Conservation (phyloP, 2,797 vertebrate genomes). For the Acanthurus lineatus region DNA sequence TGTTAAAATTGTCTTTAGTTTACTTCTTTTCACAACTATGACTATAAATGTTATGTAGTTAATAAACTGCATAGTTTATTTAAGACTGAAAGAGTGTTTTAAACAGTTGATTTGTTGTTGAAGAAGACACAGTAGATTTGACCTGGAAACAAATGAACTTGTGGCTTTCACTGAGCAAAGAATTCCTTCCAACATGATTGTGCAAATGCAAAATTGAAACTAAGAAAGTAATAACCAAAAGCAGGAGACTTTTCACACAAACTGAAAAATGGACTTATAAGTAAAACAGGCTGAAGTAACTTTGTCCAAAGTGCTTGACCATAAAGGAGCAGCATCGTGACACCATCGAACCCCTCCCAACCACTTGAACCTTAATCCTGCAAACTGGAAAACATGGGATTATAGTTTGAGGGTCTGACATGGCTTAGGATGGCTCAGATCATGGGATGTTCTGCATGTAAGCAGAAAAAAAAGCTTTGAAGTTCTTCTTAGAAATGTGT, state of each 20-base stretch:
- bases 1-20: too few species aligned
- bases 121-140: too few species aligned
- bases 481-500: constrained; percentile 52
- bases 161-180: neutral
- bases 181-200: neutral
- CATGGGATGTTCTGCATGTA: constrained; percentile 58
- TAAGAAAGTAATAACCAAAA: neutral
- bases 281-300: neutral
- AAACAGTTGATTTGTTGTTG: too few species aligned
- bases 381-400: constrained; percentile 68
- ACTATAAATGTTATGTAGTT: too few species aligned
- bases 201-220: neutral
- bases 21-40: too few species aligned
- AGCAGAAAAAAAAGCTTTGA: constrained; percentile 53
- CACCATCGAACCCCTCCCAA: constrained; percentile 16
- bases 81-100: too few species aligned
- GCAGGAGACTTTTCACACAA: neutral
- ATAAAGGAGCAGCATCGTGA: constrained; percentile 2
- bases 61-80: too few species aligned
- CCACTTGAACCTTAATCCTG: constrained; percentile 56
- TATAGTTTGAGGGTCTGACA: constrained; percentile 34
- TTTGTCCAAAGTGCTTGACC: constrained; percentile 26
- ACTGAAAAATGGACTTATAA: neutral
- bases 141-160: neutral
- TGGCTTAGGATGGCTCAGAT: constrained; percentile 53